phyloP scores from a whole-genome alignment of 2,888 invertebrate species.

The Petrophora chlorosata region DNA sequence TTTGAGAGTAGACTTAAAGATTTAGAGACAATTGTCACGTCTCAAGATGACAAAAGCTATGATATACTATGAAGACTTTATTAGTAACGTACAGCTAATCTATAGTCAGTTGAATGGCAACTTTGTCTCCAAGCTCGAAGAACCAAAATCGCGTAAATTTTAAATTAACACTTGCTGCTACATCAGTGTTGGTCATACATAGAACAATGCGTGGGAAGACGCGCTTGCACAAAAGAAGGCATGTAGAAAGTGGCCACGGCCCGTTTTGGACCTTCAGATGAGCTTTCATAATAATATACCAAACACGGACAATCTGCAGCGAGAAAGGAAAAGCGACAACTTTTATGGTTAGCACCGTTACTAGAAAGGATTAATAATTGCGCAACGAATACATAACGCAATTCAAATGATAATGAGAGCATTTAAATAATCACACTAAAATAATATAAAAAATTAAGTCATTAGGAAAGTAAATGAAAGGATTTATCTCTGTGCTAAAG shows the following conservation, averaged over 20 bases:
- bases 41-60: not conserved
- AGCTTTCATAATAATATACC: slow-evolving; percentile 46
- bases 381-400: not conserved
- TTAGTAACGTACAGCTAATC: no score
- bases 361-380: slow-evolving; percentile 1
- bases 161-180: slow-evolving; percentile 29
- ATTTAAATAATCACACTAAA: no score
- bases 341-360: no score
- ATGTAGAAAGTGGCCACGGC: slow-evolving; percentile 36
- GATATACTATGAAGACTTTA: no score
- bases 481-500: no score
- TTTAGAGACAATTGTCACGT: no score
- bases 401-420: slow-evolving; percentile 2
- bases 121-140: not conserved
- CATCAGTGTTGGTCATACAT: slow-evolving; percentile 38
- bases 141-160: slow-evolving; percentile 3
- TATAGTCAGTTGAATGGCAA: no score
- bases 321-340: slow-evolving; percentile 9
- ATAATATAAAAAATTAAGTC: no score
- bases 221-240: slow-evolving; percentile 55
- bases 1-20: no score
- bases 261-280: slow-evolving; percentile 45
- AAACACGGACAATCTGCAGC: slow-evolving; percentile 25
- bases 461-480: no score
- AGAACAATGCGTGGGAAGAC: slow-evolving; percentile 71